These are phyloP conservation scores for Pseudoatta argentina DNA, from an alignment of 1,140 invertebrate genomes.

Conservation along the genomic window DNA sequence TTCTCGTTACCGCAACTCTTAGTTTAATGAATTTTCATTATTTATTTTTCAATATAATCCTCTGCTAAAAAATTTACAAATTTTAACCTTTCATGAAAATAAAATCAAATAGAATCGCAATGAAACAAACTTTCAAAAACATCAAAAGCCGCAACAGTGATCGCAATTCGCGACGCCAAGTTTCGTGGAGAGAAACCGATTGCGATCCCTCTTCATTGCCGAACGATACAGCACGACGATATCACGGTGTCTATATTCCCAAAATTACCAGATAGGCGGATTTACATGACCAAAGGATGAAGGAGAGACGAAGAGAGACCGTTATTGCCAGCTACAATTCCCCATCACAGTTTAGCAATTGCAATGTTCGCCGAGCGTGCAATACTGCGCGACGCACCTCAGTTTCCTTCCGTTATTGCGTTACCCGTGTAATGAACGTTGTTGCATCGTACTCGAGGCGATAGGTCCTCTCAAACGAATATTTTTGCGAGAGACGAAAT, in stretches of 20 bases:
- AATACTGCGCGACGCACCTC: conserved; percentile 50
- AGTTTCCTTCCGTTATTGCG: conserved; percentile 53
- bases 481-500: conserved; percentile 38
- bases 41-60: not conserved
- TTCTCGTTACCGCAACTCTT: not conserved
- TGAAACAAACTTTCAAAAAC: not conserved
- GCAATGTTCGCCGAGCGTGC: conserved; percentile 38
- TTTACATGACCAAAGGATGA: conserved; percentile 54
- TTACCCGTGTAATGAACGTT: conserved; percentile 25
- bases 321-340: conserved; percentile 36
- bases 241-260: conserved; percentile 34
- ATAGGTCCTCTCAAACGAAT: not conserved
- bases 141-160: not conserved
- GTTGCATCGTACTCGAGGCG: conserved; percentile 3
- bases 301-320: not conserved
- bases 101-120: not conserved
- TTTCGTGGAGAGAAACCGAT: conserved; percentile 17
- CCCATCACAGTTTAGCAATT: conserved; percentile 39
- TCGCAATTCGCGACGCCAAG: not conserved
- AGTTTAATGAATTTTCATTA: not conserved
- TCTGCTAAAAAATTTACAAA: not conserved
- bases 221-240: conserved; percentile 20
- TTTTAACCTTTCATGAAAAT: not conserved
- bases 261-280: conserved; percentile 35
- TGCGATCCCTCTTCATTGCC: not conserved